Conservation (phyloP, 2,797 vertebrate genomes). For the Propithecus deckenii region DNA sequence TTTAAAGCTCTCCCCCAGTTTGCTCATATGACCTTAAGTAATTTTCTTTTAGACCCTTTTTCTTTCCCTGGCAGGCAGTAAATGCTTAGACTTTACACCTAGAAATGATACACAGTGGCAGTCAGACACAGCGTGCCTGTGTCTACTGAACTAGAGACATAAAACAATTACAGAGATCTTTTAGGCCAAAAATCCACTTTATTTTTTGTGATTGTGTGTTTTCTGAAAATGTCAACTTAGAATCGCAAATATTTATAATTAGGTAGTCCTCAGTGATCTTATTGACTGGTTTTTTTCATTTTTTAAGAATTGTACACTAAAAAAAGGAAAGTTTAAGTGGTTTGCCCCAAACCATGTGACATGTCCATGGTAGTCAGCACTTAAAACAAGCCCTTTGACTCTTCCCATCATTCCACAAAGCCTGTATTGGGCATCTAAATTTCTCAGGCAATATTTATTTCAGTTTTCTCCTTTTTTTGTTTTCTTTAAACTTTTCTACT, state of each 20-base stretch:
- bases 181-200: background rate
- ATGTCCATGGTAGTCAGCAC: background rate
- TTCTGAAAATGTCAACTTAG: slow-evolving; percentile 15
- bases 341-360: background rate
- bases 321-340: background rate
- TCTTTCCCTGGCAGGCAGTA: background rate
- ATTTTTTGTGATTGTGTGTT: background rate
- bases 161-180: background rate
- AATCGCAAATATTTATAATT: slow-evolving; percentile 38
- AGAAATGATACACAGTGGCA: background rate
- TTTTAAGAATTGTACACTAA: background rate
- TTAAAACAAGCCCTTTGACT: background rate
- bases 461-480: background rate
- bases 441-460: background rate
- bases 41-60: background rate
- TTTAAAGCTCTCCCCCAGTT: background rate
- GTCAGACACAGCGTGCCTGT: background rate
- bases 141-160: background rate
- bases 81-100: background rate
- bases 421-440: background rate
- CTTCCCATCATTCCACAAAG: background rate
- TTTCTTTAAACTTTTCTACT: background rate
- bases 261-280: background rate
- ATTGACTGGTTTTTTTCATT: background rate
- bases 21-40: background rate